Evolutionary conservation across 2,888 invertebrate genomes (phyloP), one percentile per base, ranked within the genome.

Genomic region (Marronus borbonicus): DNA sequence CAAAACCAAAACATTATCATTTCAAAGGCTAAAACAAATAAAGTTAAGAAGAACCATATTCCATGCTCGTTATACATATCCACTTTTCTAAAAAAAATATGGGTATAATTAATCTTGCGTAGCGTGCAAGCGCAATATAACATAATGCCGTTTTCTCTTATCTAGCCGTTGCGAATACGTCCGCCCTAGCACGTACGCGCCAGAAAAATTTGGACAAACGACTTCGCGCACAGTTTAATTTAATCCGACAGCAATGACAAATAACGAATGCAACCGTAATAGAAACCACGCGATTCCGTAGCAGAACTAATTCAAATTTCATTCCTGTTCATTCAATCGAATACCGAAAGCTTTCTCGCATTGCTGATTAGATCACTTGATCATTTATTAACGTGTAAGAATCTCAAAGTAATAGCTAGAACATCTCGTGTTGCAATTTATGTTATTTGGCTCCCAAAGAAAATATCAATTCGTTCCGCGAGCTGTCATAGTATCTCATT

Each of bases 301-400:
- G 2, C 20, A 55, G n/a, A 55, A 55, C 20, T 55, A 55, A 55
- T 55, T n/a, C 55, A 55, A n/a, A 55, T 55, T 55, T 55, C 55
- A 55, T 55, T 17, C 4, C 3, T n/a, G 20, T n/a, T 14, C 55
- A 17, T 55, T 55, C 55, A n/a, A 20, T 55, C 55, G 55, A 55
- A 55, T 17, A 17, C n/a, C 55, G 55, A 55, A 55, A 55, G 55
- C 55, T 20, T 17, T 0, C 3, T 20, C n/a, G 17, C 17, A 44
- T 44, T 7, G 7, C 20, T 8, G 55, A 55, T 20, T 17, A 20
- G 17, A 8, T 55, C 20, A 55, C 55, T 20, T 55, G 20, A 20
- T 55, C n/a, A 20, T 55, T 55, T 55, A n/a, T 55, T 55, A 55
- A n/a, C n/a, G 5, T 55, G 55, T 3, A 3, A 55, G 55, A 20